Percentiles rank a stretch among this genome's conserved stretches.
phyloP scores from a whole-genome alignment of 1,140 invertebrate genomes.

The Plodia interpunctella region DNA sequence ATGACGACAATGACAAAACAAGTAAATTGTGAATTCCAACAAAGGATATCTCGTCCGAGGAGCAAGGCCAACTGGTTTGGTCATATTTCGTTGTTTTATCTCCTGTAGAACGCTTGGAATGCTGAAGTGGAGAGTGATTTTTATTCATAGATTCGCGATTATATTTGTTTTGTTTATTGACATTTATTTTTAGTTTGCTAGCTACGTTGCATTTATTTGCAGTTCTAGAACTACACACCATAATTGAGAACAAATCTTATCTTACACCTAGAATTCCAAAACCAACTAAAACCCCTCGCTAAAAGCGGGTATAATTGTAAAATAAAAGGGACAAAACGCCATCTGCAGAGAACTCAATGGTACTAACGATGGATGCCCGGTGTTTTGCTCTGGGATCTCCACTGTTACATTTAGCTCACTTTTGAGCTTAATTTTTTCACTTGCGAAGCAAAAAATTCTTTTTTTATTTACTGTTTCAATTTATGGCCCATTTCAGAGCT shows the following conservation, averaged over 20 bases:
- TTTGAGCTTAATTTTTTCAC: conserved; percentile 33
- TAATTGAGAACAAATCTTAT: neutral
- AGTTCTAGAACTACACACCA: no score
- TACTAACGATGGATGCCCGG: conserved; percentile 47
- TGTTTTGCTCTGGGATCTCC: conserved; percentile 35
- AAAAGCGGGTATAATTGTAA: neutral
- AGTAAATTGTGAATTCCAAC: conserved; percentile 12
- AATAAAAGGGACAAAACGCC: neutral
- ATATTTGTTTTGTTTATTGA: no score
- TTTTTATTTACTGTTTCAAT: conserved; percentile 1
- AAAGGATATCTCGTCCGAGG: conserved; percentile 18
- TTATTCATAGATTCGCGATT: no score
- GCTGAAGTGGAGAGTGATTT: neutral
- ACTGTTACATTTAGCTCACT: conserved; percentile 41
- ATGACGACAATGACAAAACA: conserved; percentile 7
- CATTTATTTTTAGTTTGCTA: no score
- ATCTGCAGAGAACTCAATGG: conserved; percentile 40
- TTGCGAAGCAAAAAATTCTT: conserved; percentile 6
- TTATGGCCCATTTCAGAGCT: neutral
- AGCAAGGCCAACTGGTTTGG: conserved; percentile 26
- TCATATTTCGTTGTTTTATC: conserved; percentile 14
- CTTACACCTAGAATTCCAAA: neutral
- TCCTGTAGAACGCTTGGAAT: neutral
- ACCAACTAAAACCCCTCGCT: neutral
- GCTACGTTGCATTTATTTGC: no score